Conservation (phyloP, 2,797 vertebrate genomes). For the Avahi laniger region DNA sequence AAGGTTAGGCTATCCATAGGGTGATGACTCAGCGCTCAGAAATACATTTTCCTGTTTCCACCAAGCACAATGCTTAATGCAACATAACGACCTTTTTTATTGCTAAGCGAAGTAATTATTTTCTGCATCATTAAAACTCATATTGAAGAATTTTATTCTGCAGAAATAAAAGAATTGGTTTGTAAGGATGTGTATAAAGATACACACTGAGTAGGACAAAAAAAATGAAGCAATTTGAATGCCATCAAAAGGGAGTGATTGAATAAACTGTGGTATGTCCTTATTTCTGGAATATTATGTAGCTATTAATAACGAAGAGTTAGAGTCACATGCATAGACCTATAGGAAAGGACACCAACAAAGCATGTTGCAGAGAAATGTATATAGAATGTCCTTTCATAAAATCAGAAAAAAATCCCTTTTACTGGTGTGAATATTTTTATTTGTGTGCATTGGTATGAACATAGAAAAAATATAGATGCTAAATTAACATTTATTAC, state of each 20-base stretch:
- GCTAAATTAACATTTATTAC: neutral
- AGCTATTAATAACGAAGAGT: neutral
- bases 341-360: neutral
- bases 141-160: neutral
- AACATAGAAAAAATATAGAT: neutral
- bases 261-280: neutral
- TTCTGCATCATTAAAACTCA: neutral
- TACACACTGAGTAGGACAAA: neutral
- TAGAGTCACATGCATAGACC: neutral
- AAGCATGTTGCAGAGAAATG: neutral
- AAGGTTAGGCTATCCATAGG: neutral
- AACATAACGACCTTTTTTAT: neutral
- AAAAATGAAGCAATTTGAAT: neutral
- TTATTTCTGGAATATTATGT: neutral
- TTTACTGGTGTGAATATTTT: neutral
- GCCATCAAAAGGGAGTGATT: neutral
- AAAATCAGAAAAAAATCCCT: neutral
- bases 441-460: neutral
- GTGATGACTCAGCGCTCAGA: slow-evolving; percentile 20
- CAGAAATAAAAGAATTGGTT: neutral
- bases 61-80: neutral
- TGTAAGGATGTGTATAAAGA: neutral
- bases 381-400: neutral
- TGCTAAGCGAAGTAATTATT: neutral
- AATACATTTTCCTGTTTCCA: neutral